A percentile compares a stretch with the other conserved stretches of the same genome.
Conservation (phyloP, 2,888 invertebrate species). For the Sinopyrophorus schimmeli region DNA sequence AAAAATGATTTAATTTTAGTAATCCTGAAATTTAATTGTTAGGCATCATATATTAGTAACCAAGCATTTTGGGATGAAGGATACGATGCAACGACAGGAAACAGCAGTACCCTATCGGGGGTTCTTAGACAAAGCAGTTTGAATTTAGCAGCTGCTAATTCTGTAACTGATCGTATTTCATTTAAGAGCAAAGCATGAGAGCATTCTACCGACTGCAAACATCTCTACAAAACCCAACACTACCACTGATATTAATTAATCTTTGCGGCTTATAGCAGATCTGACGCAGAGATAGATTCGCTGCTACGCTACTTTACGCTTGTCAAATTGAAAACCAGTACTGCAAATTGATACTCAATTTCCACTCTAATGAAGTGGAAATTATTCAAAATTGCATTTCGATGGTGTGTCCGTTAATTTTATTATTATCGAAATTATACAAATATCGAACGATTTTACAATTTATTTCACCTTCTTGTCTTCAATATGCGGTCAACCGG, state of each 20-base stretch:
- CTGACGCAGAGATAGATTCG: constrained; percentile 24
- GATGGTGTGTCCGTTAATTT: too few species aligned
- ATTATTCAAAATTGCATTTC: constrained; percentile 1
- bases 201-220: constrained; percentile 20
- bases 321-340: constrained; percentile 15
- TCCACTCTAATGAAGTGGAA: constrained; percentile 12
- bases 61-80: too few species aligned
- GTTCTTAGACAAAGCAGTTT: constrained; percentile 18
- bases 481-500: too few species aligned
- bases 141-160: constrained; percentile 20
- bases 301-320: constrained; percentile 9
- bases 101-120: constrained; percentile 1
- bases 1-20: too few species aligned
- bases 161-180: constrained; percentile 27
- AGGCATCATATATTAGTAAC: too few species aligned
- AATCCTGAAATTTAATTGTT: too few species aligned
- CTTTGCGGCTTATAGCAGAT: constrained; percentile 27
- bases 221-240: constrained; percentile 27
- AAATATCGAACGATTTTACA: too few species aligned
- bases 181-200: constrained; percentile 20
- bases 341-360: constrained; percentile 16
- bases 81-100: too few species aligned
- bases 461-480: too few species aligned
- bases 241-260: constrained; percentile 29
- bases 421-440: too few species aligned